Base-by-base conservation (phyloP, 1,140 invertebrate species). In the Euglossa dilemma region DNA sequence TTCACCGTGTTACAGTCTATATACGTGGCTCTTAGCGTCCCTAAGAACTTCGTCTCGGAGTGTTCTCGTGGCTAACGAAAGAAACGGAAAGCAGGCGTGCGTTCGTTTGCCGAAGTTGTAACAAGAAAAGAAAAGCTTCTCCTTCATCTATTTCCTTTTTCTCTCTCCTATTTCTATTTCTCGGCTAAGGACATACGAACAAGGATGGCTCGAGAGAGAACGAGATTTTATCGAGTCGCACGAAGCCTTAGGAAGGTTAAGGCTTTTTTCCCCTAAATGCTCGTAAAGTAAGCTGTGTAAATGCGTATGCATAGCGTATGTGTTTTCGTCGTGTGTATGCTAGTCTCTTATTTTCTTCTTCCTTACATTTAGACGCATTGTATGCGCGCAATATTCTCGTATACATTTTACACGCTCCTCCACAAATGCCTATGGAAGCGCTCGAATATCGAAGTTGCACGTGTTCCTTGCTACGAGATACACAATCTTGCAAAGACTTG, bases 401-500 rank as follows among this genome's bases (percentile, higher is more conserved):
- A 88, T 88, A 89, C 87, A 78, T 89, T 64, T 36, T 80, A 88
- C 82, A 71, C 79, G 85, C 84, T 69, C 57, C 25, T 85, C 69
- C 81, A 88, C 70, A 57, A 74, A n/a, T 57, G 20, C 12, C 18
- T 64, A 83, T 88, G 86, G 87, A 89, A 88, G 87, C 87, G 86
- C 86, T 71, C n/a, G 72, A 88, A 75, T 56, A 67, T 64, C 12
- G 23, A 47, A 43, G 11, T 28, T 54, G 9, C 14, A 79, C 54
- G 56, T 47, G 67, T 61, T 63, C 25, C 64, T 80, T 72, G 77
- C 67, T 50, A 52, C 12, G 54, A 76, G 47, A 76, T n/a, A n/a
- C 4, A n/a, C 23, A 11, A 67, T 47, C 6, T 28, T 36, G 36
- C 36, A 36, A n/a, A 36, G 36, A 36, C 36, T 52, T 52, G 16